Evolutionary conservation across 2,888 invertebrate species (phyloP).

Genomic region (Andrena camellia): DNA sequence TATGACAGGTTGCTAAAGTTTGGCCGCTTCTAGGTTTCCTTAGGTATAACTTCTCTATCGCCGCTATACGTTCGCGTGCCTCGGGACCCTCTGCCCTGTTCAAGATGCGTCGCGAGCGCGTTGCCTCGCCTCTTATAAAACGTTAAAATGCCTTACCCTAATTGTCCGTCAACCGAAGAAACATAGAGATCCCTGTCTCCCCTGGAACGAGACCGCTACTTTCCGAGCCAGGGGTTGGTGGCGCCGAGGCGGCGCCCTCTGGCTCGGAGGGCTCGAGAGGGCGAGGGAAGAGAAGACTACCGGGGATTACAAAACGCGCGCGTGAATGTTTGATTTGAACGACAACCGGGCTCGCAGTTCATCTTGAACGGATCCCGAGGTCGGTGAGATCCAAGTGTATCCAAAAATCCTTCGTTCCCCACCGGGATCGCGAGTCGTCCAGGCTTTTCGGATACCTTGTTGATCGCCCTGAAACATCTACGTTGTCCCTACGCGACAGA

Average conservation of each 20-base stretch:
- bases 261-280: background rate
- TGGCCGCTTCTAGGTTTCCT: slow-evolving; percentile 82
- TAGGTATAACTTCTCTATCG: slow-evolving; percentile 66
- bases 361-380: slow-evolving; percentile 30
- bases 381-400: slow-evolving; percentile 37
- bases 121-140: slow-evolving; percentile 38
- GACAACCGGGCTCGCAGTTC: background rate
- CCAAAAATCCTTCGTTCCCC: slow-evolving; percentile 21
- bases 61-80: slow-evolving; percentile 48
- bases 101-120: slow-evolving; percentile 36
- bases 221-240: background rate
- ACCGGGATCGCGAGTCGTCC: slow-evolving; percentile 25
- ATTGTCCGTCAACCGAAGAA: slow-evolving; percentile 17
- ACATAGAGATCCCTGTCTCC: slow-evolving; percentile 22
- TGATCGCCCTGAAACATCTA: slow-evolving; percentile 40
- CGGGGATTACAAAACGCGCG: slow-evolving; percentile 40
- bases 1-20: slow-evolving; percentile 79
- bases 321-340: slow-evolving; percentile 27
- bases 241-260: background rate
- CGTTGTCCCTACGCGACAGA: slow-evolving; percentile 37
- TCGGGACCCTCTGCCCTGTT: slow-evolving; percentile 29
- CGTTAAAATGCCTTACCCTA: slow-evolving; percentile 50
- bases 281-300: slow-evolving; percentile 29
- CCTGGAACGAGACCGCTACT: slow-evolving; percentile 15
- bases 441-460: slow-evolving; percentile 31